Percentiles rank a stretch among this genome's conserved stretches.
Evolutionary conservation across 2,888 invertebrate species (phyloP).

Genomic region (Trichopria drosophilae): DNA sequence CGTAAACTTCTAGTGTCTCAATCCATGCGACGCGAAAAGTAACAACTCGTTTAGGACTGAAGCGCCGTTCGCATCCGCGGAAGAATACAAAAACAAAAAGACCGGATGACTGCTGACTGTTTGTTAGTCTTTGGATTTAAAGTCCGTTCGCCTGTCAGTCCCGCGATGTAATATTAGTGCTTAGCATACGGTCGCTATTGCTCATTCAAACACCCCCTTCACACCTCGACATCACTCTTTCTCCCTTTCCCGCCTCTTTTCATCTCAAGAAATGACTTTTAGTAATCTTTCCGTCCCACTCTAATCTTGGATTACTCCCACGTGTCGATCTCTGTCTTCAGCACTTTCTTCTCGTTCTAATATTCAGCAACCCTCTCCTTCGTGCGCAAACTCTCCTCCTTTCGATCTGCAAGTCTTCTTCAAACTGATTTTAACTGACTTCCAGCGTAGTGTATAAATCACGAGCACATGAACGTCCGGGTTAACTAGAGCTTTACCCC

Average conservation of each 20-base stretch:
- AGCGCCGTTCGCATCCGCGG: slow-evolving; percentile 39
- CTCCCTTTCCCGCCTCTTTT: slow-evolving; percentile 47
- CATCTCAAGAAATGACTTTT: slow-evolving; percentile 16
- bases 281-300: not conserved
- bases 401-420: slow-evolving; percentile 10
- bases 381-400: slow-evolving; percentile 15
- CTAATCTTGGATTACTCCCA: no score
- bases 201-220: no score
- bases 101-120: slow-evolving; percentile 59
- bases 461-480: slow-evolving; percentile 4
- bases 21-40: no score
- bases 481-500: slow-evolving; percentile 8
- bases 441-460: slow-evolving; percentile 6
- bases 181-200: slow-evolving; percentile 46
- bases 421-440: slow-evolving; percentile 12
- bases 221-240: no score
- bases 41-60: no score
- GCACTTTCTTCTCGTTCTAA: no score
- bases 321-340: no score
- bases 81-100: slow-evolving; percentile 58
- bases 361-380: slow-evolving; percentile 25
- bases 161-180: slow-evolving; percentile 58
- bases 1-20: no score
- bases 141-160: slow-evolving; percentile 59
- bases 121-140: slow-evolving; percentile 59